phyloP scores from a whole-genome alignment of 2,113 vertebrate genomes.

The Heterotilapia buettikoferi region DNA sequence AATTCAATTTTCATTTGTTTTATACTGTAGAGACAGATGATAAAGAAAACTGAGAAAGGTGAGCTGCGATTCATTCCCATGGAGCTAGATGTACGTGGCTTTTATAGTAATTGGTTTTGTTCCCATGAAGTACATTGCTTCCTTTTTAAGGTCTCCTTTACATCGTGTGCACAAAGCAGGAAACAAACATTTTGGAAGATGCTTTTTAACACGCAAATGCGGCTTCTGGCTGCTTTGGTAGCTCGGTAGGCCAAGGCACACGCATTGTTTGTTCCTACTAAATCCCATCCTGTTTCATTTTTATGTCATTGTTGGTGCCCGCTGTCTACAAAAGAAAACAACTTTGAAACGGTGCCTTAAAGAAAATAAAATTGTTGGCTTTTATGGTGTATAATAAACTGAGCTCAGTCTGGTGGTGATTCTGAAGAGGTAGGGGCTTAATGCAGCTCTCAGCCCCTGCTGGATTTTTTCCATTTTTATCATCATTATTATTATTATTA shows the following conservation, averaged over 20 bases:
- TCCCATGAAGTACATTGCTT: constrained; percentile 30
- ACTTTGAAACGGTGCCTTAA: not conserved
- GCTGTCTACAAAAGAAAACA: not conserved
- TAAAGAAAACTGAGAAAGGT: not conserved
- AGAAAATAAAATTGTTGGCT: not conserved
- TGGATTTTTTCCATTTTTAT: not conserved
- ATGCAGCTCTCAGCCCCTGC: not conserved
- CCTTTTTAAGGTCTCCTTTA: constrained; percentile 38
- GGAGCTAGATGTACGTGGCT: constrained; percentile 15
- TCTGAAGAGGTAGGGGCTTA: not conserved
- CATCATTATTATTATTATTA: not conserved
- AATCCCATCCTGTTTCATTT: not conserved
- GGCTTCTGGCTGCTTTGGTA: not conserved
- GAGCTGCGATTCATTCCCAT: constrained; percentile 20
- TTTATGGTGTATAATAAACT: not conserved
- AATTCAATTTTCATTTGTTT: not conserved
- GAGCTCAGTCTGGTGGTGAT: not conserved
- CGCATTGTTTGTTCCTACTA: not conserved
- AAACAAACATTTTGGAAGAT: constrained; percentile 1
- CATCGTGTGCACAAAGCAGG: constrained; percentile 12
- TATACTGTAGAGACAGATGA: not conserved
- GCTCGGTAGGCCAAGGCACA: not conserved
- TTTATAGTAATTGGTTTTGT: constrained; percentile 52
- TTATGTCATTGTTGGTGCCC: not conserved
- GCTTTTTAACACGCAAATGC: constrained; percentile 14